These are phyloP conservation scores for Metopia argyrocephala DNA, from an alignment of 2,888 invertebrate genomes.

Conservation along the genomic window DNA sequence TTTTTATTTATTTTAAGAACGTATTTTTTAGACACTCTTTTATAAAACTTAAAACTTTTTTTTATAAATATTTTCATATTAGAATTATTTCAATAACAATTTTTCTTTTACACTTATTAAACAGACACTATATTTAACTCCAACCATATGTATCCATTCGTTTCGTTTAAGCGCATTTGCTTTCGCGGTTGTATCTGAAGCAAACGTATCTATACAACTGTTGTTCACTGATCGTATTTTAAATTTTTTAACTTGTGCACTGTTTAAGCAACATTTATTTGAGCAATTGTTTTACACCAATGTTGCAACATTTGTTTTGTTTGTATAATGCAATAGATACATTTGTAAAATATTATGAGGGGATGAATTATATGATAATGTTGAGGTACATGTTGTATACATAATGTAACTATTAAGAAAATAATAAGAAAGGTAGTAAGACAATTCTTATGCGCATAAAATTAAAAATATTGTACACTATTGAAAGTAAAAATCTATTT, in stretches of 20 bases:
- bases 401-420: neutral
- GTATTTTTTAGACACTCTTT: neutral
- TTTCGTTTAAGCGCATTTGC: neutral
- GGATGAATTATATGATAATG: slow-evolving; percentile 9
- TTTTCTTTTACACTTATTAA: neutral
- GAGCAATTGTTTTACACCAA: slow-evolving; percentile 40
- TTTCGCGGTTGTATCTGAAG: slow-evolving; percentile 10
- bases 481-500: too few species aligned
- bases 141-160: neutral
- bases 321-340: slow-evolving; percentile 8
- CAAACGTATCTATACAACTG: slow-evolving; percentile 56
- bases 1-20: neutral
- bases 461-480: neutral
- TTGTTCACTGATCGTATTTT: slow-evolving; percentile 37
- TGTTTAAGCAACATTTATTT: slow-evolving; percentile 44
- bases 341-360: slow-evolving; percentile 10
- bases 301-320: slow-evolving; percentile 52
- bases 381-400: slow-evolving; percentile 28
- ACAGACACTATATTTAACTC: neutral
- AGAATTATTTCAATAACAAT: neutral
- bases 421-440: too few species aligned
- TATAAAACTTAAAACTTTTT: neutral
- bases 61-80: neutral
- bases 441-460: too few species aligned
- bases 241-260: slow-evolving; percentile 17